Evolutionary conservation across 2,888 invertebrate species (phyloP).

Genomic region (Thera britannica): DNA sequence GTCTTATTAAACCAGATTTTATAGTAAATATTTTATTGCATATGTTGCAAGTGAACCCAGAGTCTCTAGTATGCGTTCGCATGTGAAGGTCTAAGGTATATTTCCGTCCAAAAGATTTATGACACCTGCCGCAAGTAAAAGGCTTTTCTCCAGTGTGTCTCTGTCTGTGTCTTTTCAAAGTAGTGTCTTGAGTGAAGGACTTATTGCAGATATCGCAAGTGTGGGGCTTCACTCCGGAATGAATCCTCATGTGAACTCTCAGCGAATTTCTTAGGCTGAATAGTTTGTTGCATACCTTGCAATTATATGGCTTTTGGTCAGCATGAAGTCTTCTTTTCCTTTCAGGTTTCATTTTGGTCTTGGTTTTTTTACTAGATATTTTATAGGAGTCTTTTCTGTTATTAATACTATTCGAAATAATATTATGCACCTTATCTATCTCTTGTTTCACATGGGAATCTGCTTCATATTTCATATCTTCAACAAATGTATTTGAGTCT

Average conservation of each 20-base stretch:
- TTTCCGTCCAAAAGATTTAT: conserved; percentile 17
- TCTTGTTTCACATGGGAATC: conserved; percentile 9
- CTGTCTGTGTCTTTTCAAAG: conserved; percentile 20
- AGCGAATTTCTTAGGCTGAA: conserved; percentile 18
- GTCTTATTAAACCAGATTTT: conserved; percentile 19
- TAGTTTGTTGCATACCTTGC: conserved; percentile 21
- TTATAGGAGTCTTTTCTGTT: neutral
- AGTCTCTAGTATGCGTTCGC: conserved; percentile 17
- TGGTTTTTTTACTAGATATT: neutral
- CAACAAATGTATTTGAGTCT: conserved; percentile 14
- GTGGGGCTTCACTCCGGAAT: conserved; percentile 20
- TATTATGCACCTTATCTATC: neutral
- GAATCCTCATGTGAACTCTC: conserved; percentile 22
- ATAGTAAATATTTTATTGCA: conserved; percentile 22
- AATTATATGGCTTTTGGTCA: conserved; percentile 7
- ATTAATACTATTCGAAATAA: neutral
- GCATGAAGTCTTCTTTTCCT: neutral
- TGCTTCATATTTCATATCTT: conserved; percentile 6
- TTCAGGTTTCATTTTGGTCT: conserved; percentile 10
- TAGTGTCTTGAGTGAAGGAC: conserved; percentile 24
- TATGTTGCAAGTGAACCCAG: conserved; percentile 21
- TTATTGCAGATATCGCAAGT: conserved; percentile 22
- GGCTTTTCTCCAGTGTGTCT: conserved; percentile 25
- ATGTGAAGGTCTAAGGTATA: conserved; percentile 24
- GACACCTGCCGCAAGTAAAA: conserved; percentile 18